A percentile compares a stretch with the other conserved stretches of the same genome.
phyloP scores from a whole-genome alignment of 2,888 invertebrate species.

The Kuschelorhynchus macadamiae region DNA sequence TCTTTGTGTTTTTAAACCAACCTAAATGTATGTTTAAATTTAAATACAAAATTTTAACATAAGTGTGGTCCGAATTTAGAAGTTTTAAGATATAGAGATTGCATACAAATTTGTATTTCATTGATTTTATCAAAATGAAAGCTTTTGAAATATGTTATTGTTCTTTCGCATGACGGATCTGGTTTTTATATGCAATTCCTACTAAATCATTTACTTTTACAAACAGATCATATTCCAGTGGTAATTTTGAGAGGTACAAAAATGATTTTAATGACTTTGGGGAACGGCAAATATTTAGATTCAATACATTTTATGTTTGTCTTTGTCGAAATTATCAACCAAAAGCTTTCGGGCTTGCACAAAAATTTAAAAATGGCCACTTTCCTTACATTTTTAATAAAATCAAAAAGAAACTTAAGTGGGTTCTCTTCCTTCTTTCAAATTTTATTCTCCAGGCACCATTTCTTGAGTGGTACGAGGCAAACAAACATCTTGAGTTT shows the following conservation, averaged over 20 bases:
- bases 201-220: slow-evolving; percentile 24
- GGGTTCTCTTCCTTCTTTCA: slow-evolving; percentile 31
- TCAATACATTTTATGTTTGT: slow-evolving; percentile 54
- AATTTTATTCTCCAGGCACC: slow-evolving; percentile 34
- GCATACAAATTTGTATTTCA: neutral
- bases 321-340: slow-evolving; percentile 24
- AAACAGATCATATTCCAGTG: slow-evolving; percentile 30
- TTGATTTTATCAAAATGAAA: neutral
- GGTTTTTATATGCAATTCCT: slow-evolving; percentile 25
- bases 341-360: slow-evolving; percentile 45
- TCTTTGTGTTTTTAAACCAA: slow-evolving; percentile 4
- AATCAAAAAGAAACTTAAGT: slow-evolving; percentile 41
- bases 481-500: slow-evolving; percentile 47
- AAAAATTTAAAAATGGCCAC: slow-evolving; percentile 49
- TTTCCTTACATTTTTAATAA: slow-evolving; percentile 54
- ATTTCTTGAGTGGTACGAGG: slow-evolving; percentile 46
- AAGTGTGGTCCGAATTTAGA: neutral
- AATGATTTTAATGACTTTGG: slow-evolving; percentile 13
- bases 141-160: slow-evolving; percentile 1
- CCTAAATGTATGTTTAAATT: neutral
- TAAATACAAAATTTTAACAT: neutral
- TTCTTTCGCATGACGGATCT: slow-evolving; percentile 19
- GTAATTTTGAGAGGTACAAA: slow-evolving; percentile 41
- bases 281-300: slow-evolving; percentile 45
- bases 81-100: neutral